Base-by-base conservation (phyloP, 2,888 invertebrate genomes). In the Conistra vaccinii region DNA sequence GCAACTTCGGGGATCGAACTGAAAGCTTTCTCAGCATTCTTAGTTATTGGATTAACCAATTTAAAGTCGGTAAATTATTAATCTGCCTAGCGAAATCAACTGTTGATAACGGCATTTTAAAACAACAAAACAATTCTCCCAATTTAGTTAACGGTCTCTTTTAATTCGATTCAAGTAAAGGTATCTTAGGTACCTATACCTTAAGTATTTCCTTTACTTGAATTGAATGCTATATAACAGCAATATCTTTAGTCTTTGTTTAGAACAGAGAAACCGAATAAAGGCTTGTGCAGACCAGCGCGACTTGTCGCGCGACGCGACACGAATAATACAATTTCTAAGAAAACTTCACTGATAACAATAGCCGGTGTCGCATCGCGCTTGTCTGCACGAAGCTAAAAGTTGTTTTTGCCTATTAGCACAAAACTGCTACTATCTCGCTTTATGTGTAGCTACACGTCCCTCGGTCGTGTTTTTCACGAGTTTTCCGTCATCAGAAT, bases 31-130 rank as follows among this genome's bases (percentile, higher is more conserved):
- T 65, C 51, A 67, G 60, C 42, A 35, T 76, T 62, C 61, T 48
- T 32, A 68, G 35, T 55, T 73, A 81, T 76, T 78, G 73, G 75
- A 83, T 79, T 76, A 80, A 83, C 39, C 39, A 65, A 61, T 57
- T 68, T 61, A 57, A 51, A 69, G 58, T 70, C 60, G 42, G 29
- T n/a, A 48, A 70, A 70, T 63, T 69, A 72, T 55, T 55, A 65
- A 68, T 68, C 48, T 63, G 58, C 29, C 63, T 35, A 39, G 48
- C 32, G 39, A 80, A 78, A 69, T 68, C 60, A 62, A 61, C 69
- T 74, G 58, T 70, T 57, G 58, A 71, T 75, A 70, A 69, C 35
- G n/a, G 60, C 10, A 67, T 76, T 76, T 70, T 63, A 66, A 45
- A 70, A 57, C 66, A 78, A 80, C 61, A 66, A 45, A 70, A 57